Base-by-base conservation (phyloP, 2,888 invertebrate species). In the Malachius bipustulatus region DNA sequence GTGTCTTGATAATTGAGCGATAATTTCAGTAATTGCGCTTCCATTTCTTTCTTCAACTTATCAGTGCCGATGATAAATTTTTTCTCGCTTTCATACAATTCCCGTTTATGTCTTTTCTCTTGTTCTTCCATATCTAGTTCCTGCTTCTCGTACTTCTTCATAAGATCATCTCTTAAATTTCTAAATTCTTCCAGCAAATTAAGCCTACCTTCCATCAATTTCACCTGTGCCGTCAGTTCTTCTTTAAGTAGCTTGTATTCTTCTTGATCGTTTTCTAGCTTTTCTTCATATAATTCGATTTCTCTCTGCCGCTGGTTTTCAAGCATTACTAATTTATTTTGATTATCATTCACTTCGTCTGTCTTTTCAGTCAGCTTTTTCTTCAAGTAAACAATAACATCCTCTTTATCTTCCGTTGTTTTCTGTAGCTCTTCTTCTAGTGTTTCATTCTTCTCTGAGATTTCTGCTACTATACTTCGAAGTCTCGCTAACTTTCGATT, bases 181-280 rank as follows among this genome's bases (percentile, higher is more conserved):
- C 89, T 72, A 62, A 90, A 93, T 50, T 91, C 91, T 60, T 93
- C 91, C 41, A 93, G 61, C 0, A 90, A 81, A 49, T 87, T 88
- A 4, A 93, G 60, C 65, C 91, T 91, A 19, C 90, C 90, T 49
- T 81, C 85, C 51, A 73, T 54, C 4, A 90, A 64, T 64, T 90
- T 88, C 34, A 88, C 84, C 68, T 91, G 90, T 1, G 88, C 84
- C 2, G 78, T 82, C 3, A 90, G 65, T 53, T 84, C 83, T 49
- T 85, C 89, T 48, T 85, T 81, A 75, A 82, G 82, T 13, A 73
- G 70, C 36, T 71, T 74, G 49, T 77, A 87, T 56, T 89, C 74
- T 49, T 71, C 67, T 57, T 84, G 70, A 57, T 87, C 63, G 51
- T 77, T 70, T n/a, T 64, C 60, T 14, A 83, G 73, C 43, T 75